These are phyloP conservation scores for Abscondita cerata DNA, from an alignment of 2,888 invertebrate genomes.

Conservation along the genomic window DNA sequence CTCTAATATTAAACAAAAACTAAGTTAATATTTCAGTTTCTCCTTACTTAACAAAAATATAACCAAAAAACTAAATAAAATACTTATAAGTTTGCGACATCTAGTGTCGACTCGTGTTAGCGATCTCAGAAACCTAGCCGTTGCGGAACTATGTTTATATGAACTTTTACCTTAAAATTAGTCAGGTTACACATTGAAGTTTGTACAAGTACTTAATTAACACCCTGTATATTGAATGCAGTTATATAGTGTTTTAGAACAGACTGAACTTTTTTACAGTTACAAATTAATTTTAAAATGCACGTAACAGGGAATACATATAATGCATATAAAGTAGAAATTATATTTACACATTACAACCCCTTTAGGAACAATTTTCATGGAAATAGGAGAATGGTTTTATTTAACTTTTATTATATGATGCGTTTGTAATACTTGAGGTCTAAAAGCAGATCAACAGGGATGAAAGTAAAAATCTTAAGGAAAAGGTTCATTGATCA, in stretches of 20 bases:
- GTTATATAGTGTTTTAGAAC: not conserved
- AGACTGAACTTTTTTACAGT: not conserved
- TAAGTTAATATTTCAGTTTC: no score
- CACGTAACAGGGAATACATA: not conserved
- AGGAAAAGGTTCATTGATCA: constrained; percentile 45
- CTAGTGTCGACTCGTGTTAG: no score
- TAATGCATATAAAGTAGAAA: constrained; percentile 10
- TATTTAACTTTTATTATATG: constrained; percentile 29
- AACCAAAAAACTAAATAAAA: no score
- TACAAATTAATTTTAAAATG: constrained; percentile 8
- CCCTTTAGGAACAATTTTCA: constrained; percentile 24
- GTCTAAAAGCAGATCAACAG: constrained; percentile 30
- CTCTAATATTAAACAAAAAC: no score
- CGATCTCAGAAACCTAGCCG: no score
- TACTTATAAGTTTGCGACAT: no score
- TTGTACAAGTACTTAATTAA: no score
- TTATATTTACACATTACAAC: constrained; percentile 8
- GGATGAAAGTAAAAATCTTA: constrained; percentile 42
- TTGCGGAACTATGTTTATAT: no score
- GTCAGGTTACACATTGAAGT: no score
- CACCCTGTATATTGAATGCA: no score
- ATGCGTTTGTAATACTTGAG: constrained; percentile 22
- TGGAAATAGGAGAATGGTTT: constrained; percentile 21
- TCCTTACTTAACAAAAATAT: no score
- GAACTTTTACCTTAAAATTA: no score